These are phyloP conservation scores for Rhea americana DNA, from an alignment of 2,113 vertebrate genomes.

Conservation along the genomic window DNA sequence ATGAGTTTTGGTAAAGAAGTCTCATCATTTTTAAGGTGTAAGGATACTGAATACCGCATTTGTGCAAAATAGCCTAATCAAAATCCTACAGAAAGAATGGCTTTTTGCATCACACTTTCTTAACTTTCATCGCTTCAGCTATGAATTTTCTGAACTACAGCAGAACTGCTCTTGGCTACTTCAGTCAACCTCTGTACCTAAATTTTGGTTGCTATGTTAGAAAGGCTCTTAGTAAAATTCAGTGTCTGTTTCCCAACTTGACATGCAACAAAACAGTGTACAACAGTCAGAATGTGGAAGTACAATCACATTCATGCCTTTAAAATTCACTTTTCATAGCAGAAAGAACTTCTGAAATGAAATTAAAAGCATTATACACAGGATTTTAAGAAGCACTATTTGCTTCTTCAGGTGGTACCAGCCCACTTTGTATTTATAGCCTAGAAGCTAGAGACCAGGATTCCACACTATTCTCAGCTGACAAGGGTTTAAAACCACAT, in stretches of 20 bases:
- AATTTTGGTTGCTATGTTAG: neutral
- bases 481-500: neutral
- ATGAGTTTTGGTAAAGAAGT: neutral
- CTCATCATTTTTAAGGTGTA: neutral
- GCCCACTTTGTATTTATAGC: neutral
- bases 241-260: neutral
- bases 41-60: neutral
- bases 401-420: neutral
- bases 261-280: neutral
- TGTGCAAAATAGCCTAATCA: neutral
- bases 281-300: neutral
- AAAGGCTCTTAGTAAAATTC: neutral
- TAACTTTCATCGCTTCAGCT: neutral
- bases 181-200: neutral
- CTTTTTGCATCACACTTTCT: neutral
- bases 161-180: neutral
- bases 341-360: neutral
- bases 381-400: neutral
- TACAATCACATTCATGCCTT: neutral
- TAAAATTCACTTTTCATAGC: neutral
- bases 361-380: neutral
- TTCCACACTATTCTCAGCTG: neutral
- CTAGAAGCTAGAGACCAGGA: neutral
- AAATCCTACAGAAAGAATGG: neutral
- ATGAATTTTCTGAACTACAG: neutral